Base-by-base conservation (phyloP, 2,888 invertebrate species). In the Ormyrus nitidulus region DNA sequence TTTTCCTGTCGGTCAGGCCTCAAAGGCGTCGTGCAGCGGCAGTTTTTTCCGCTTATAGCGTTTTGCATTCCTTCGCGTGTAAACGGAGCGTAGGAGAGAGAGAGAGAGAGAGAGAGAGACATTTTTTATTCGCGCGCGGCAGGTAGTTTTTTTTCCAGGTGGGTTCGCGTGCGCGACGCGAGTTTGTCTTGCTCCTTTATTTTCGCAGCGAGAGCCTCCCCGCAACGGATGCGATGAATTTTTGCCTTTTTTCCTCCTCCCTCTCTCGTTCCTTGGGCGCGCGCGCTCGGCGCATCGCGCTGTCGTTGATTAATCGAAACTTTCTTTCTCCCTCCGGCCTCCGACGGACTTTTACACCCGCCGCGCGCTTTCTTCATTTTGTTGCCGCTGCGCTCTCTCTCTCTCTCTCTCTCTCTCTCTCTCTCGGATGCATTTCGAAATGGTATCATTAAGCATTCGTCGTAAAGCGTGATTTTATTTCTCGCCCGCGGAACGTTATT, bases 151-250 rank as follows among this genome's bases (percentile, higher is more conserved):
- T 19, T 77, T 77, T 71, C 49, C 44, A n/a, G 13, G 51, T 8
- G 8, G 64, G 13, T 71, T 75, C 65, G 75, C 75, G 65, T 79
- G 79, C 49, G 9, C 53, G 70, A 75, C n/a, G 53, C 70, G n/a
- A 79, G 70, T 79, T 79, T 79, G 65, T 79, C 75, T 79, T 75
- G 54, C 19, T 70, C n/a, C 65, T 70, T 70, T 75, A 71, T 75
- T 75, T 79, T 62, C 9, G 68, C 13, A 61, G 62, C 13, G n/a
- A 19, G 46, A 19, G 46, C 7, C 10, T 58, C 19, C 68, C 7
- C 46, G 73, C 8, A 70, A 70, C 59, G 51, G 74, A 79, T 74
- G 64, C 59, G 58, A 75, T 69, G 70, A 75, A 74, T 70, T 74
- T 65, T 70, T 54, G 51, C 46, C 59, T 66, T 34, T 34, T 34